These are phyloP conservation scores for Sternarchorhynchus goeldii DNA, from an alignment of 2,797 vertebrate species.

Conservation along the genomic window DNA sequence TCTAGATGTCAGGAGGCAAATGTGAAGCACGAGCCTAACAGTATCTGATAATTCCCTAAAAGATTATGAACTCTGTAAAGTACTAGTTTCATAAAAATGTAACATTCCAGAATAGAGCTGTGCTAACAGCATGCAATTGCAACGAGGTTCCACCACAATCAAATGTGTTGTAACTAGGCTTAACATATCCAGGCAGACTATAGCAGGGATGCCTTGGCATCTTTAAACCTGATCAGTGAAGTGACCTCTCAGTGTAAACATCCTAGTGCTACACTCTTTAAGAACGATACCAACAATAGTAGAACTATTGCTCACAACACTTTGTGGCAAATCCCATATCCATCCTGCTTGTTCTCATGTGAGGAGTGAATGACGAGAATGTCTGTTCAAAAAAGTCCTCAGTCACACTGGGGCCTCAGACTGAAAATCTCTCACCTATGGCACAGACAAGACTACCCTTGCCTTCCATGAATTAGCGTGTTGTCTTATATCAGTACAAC, in stretches of 20 bases:
- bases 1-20: not conserved
- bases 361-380: slow-evolving; percentile 89
- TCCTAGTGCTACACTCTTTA: too few relatives aligned
- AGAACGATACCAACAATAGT: too few relatives aligned
- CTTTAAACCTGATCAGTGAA: not conserved
- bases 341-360: slow-evolving; percentile 94
- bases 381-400: slow-evolving; percentile 79
- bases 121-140: not conserved
- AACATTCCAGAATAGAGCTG: too few relatives aligned
- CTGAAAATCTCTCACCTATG: too few relatives aligned
- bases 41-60: too few relatives aligned
- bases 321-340: slow-evolving; percentile 90
- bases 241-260: not conserved
- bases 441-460: not conserved
- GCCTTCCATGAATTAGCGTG: too few relatives aligned
- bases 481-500: too few relatives aligned
- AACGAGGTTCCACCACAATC: not conserved
- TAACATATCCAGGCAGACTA: not conserved
- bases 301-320: too few relatives aligned
- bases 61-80: too few relatives aligned
- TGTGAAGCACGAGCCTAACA: too few relatives aligned
- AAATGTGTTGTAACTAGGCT: not conserved
- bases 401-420: slow-evolving; percentile 90
- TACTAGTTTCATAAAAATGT: too few relatives aligned
- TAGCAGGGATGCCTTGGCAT: too few relatives aligned